Conservation (phyloP, 1,140 invertebrate species). For the Cepaea nemoralis region DNA sequence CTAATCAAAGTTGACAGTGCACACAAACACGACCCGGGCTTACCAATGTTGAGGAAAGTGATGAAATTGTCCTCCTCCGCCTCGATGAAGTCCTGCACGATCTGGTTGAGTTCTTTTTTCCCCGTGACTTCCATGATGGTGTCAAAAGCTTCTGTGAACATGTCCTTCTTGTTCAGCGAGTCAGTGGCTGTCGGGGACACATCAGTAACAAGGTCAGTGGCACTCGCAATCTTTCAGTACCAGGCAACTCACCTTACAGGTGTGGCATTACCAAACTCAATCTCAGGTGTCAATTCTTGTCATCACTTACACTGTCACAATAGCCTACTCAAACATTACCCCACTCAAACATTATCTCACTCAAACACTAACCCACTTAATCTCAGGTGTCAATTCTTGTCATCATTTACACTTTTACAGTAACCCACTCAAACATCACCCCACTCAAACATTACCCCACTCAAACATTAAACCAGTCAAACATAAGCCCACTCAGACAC, state of each 20-base stretch:
- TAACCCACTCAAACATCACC: no score
- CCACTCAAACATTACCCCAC: no score
- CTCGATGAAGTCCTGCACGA: slow-evolving; percentile 37
- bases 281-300: background rate
- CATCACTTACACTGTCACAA: background rate
- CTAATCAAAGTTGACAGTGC: no score
- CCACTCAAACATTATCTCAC: no score
- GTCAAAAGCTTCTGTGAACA: slow-evolving; percentile 24
- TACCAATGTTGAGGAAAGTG: slow-evolving; percentile 31
- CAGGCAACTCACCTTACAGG: background rate
- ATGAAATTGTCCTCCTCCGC: slow-evolving; percentile 37
- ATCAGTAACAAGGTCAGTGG: background rate
- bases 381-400: no score
- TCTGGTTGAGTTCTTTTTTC: slow-evolving; percentile 25
- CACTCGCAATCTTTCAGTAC: background rate
- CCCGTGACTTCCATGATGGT: slow-evolving; percentile 25
- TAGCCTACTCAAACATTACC: no score
- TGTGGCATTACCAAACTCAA: background rate
- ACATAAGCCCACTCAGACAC: no score
- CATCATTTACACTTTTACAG: no score
- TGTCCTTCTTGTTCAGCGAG: slow-evolving; percentile 18
- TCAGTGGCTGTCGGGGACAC: background rate
- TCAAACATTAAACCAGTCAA: no score
- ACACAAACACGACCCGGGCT: no score
- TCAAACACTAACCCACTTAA: no score